phyloP scores from a whole-genome alignment of 1,140 invertebrate species.

The Wiebesia pumilae region DNA sequence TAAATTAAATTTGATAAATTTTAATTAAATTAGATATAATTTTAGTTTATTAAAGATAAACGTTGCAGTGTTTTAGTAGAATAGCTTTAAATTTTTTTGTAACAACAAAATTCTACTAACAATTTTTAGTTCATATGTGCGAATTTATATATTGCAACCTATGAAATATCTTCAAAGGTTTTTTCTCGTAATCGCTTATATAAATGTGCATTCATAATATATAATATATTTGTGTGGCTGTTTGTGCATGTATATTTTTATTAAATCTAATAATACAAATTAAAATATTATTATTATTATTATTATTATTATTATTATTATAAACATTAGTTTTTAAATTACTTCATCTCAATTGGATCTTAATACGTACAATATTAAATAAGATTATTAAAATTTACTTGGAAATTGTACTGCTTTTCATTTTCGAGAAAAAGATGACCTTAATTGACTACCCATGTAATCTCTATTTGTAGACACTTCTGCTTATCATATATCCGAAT shows the following conservation, averaged over 20 bases:
- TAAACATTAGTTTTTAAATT: too few species aligned
- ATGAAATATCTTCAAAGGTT: neutral
- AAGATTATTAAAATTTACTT: too few species aligned
- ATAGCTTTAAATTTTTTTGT: neutral
- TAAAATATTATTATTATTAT: too few species aligned
- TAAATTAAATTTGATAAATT: neutral
- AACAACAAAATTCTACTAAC: neutral
- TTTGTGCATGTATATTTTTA: too few species aligned
- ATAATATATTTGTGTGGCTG: too few species aligned
- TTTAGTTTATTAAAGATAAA: neutral
- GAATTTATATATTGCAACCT: neutral
- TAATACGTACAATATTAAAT: too few species aligned
- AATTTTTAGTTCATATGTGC: neutral
- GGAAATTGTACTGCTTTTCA: too few species aligned
- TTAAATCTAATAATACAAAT: too few species aligned
- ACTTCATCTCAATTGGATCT: too few species aligned
- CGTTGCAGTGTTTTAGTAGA: neutral
- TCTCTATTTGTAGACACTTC: neutral
- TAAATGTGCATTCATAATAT: too few species aligned
- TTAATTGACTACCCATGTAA: neutral
- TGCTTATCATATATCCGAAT: neutral
- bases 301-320: too few species aligned
- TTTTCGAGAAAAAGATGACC: neutral
- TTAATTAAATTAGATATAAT: neutral
- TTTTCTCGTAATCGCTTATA: neutral